Evolutionary conservation across 2,797 vertebrate genomes (phyloP).

Genomic region (Chanos chanos): DNA sequence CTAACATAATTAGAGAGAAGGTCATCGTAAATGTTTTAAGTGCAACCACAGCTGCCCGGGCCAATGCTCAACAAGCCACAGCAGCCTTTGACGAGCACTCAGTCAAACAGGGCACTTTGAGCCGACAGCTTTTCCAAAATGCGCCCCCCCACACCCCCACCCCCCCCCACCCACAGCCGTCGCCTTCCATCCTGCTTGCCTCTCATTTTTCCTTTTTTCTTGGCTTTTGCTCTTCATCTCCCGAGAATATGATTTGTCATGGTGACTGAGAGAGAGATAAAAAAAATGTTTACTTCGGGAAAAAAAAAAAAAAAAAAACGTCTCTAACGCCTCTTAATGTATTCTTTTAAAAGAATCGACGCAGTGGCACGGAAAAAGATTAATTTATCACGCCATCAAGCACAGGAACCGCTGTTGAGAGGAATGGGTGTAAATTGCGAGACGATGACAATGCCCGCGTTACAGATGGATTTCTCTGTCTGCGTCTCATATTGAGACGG

Average conservation of each 20-base stretch:
- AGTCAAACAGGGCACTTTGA: slow-evolving; percentile 59
- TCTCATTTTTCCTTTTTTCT: slow-evolving; percentile 33
- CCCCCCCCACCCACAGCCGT: slow-evolving; percentile 30
- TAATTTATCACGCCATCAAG: slow-evolving; percentile 84
- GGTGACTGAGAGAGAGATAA: slow-evolving; percentile 69
- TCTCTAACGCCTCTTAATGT: slow-evolving; percentile 75
- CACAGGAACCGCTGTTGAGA: slow-evolving; percentile 78
- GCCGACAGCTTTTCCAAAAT: slow-evolving; percentile 57
- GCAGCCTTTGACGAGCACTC: slow-evolving; percentile 64
- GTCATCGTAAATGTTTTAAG: slow-evolving; percentile 70
- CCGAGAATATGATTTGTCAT: slow-evolving; percentile 77
- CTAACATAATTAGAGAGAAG: slow-evolving; percentile 65
- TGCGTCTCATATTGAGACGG: slow-evolving; percentile 73
- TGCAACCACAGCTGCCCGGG: slow-evolving; percentile 67
- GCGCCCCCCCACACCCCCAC: slow-evolving; percentile 26
- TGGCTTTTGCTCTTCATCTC: slow-evolving; percentile 60
- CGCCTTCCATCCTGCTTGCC: slow-evolving; percentile 25
- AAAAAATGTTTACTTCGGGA: slow-evolving; percentile 59
- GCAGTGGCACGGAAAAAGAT: slow-evolving; percentile 80
- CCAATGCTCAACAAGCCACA: slow-evolving; percentile 42
- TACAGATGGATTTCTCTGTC: slow-evolving; percentile 80
- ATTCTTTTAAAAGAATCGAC: slow-evolving; percentile 81
- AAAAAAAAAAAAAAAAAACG: slow-evolving; percentile 46
- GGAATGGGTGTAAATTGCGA: slow-evolving; percentile 78
- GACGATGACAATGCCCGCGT: slow-evolving; percentile 74